These are phyloP conservation scores for Drosophila sturtevanti DNA, from an alignment of 1,140 invertebrate genomes.

Conservation along the genomic window DNA sequence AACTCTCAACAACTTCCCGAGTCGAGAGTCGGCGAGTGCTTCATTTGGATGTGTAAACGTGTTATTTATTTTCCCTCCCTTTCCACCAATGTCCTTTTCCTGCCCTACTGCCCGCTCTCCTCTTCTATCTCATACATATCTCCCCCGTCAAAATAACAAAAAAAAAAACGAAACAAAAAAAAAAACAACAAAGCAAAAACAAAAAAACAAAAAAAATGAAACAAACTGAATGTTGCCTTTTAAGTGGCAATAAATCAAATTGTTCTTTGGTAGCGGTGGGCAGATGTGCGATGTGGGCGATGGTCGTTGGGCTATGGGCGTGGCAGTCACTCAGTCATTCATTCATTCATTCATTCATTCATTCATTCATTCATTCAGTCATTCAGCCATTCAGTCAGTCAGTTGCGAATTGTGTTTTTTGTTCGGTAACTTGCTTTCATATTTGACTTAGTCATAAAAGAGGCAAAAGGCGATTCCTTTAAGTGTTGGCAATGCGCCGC, in stretches of 20 bases:
- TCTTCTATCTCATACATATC: not conserved
- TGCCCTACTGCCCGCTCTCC: too few species aligned
- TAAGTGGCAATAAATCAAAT: constrained; percentile 81
- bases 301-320: not conserved
- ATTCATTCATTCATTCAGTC: constrained; percentile 37
- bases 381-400: constrained; percentile 36
- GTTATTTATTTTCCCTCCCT: constrained; percentile 71
- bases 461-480: constrained; percentile 52
- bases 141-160: not conserved
- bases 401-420: constrained; percentile 26
- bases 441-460: constrained; percentile 78
- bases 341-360: constrained; percentile 22
- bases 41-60: constrained; percentile 80
- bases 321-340: not conserved
- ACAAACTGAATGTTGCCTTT: constrained; percentile 77
- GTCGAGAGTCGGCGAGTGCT: constrained; percentile 40
- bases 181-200: constrained; percentile 9
- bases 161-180: not conserved
- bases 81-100: not conserved
- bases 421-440: constrained; percentile 66
- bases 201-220: constrained; percentile 27
- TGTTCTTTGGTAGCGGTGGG: constrained; percentile 39
- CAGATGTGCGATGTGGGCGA: not conserved
- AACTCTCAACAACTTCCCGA: constrained; percentile 56
- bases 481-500: constrained; percentile 30